Base-by-base conservation (phyloP, 2,888 invertebrate genomes). In the Esperia sulphurella region DNA sequence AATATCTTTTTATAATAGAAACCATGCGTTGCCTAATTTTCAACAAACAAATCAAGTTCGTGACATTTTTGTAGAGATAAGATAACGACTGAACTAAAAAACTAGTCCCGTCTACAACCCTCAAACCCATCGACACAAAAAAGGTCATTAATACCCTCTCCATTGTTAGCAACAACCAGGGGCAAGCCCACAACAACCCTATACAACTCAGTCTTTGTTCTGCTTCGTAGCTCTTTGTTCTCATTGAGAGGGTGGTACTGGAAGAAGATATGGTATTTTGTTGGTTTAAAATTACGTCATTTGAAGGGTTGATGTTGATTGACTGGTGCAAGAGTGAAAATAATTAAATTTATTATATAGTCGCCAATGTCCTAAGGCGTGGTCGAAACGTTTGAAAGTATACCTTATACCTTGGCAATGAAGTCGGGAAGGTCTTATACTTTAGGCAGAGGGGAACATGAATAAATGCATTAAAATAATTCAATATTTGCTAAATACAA, bases 111-210 rank as follows among this genome's bases (percentile, higher is more conserved):
- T 29, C 21, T 42, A 31, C 31, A 40, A 10, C 31, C 30, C 14
- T 30, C 12, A 42, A 43, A n/a, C 12, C 30, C 43, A 10, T 43
- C 33, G 33, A 33, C 30, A 42, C 31, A 43, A 43, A 43, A 61
- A 49, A 57, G 63, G 57, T 55, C 57, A 51, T 59, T 61, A 59
- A 49, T 54, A 45, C 48, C 51, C 53, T 53, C 52, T 21, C 21
- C 21, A 52, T 50, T 52, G 45, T 50, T 21, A 33, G 4, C 13
- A 37, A 43, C 38, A 43, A 33, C 40, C 48, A 14, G 48, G 43
- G 48, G 49, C 47, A 45, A 44, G 52, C 48, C 57, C 49, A 48
- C 42, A 52, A 58, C 51, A 49, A 49, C 51, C 46, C 53, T 52
- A 55, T n/a, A 21, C 41, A 28, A 41, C 41, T 28, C 28, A 41